Base-by-base conservation (phyloP, 2,797 vertebrate species). In the Fratercula arctica region DNA sequence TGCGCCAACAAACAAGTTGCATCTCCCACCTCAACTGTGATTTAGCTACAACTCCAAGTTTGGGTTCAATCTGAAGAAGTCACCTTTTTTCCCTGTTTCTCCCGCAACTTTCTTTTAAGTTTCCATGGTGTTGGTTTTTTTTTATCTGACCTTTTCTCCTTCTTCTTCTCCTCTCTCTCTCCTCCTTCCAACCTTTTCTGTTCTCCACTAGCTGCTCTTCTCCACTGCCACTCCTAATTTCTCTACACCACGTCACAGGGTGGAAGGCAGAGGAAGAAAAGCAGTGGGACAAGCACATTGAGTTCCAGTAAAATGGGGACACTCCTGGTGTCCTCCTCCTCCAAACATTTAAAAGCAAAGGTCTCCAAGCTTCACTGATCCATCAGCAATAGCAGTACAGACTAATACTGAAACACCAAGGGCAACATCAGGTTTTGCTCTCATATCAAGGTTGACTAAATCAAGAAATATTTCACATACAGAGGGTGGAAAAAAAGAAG, bases 221-320 rank as follows among this genome's bases (percentile, higher is more conserved):
- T 74, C 33, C 41, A 50, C 41, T 33, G 46, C 31, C 0, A 1
- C 41, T 70, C 53, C 14, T 29, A 4, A 66, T 79, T 61, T 77
- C 59, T 35, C 29, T 21, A 46, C 6, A 13, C 15, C 56, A 25
- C 0, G 1, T 15, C 33, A 39, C 6, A 19, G 5, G 18, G 23
- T 28, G 13, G 37, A 64, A 59, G 24, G 45, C n/a, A 70, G 63
- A 17, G 17, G 31, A 79, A 78, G 37, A 66, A 64, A 70, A 57
- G 19, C 13, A n/a, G 18, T 20, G 43, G n/a, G 46, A 66, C 29
- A 45, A 67, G 23, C 8, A 46, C 16, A 28, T 0, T 45, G 35
- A 85, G 17, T n/a, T 81, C n/a, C 39, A 63, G 16, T 24, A 73
- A 68, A 43, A 88, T 0, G 0, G 43, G 24, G 45, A 81, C 15